Percentiles rank a stretch among this genome's conserved stretches.
Evolutionary conservation across 2,113 vertebrate species (phyloP).

Genomic region (Phyllostomus discolor): DNA sequence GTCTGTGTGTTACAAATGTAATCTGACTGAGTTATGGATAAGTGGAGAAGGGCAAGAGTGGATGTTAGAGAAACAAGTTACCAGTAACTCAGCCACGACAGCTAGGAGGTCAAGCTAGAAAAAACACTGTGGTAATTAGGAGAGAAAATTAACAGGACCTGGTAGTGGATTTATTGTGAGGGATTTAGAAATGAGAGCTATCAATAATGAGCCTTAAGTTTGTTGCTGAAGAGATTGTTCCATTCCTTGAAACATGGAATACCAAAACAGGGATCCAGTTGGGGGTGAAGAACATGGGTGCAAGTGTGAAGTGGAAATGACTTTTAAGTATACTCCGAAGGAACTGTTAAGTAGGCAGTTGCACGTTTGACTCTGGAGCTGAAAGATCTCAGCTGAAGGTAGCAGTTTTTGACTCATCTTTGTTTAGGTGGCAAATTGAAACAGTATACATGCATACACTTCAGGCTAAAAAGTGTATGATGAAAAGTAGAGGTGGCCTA

Average conservation of each 20-base stretch:
- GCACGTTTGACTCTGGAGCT: not conserved
- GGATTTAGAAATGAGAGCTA: not conserved
- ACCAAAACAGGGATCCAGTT: not conserved
- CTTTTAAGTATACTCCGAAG: not conserved
- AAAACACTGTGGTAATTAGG: not conserved
- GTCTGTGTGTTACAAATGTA: not conserved
- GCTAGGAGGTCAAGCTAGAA: not conserved
- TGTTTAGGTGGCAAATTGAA: slow-evolving; percentile 3
- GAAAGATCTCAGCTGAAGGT: not conserved
- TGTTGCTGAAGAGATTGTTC: not conserved
- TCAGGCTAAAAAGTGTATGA: not conserved
- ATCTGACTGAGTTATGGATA: not conserved
- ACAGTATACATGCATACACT: not conserved
- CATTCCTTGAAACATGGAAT: not conserved
- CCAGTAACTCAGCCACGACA: not conserved
- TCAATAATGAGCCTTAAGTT: not conserved
- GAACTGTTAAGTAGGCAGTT: not conserved
- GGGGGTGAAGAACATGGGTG: not conserved
- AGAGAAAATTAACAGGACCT: not conserved
- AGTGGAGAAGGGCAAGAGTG: not conserved
- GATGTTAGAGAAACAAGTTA: not conserved
- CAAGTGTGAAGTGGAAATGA: not conserved
- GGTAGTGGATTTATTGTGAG: not conserved
- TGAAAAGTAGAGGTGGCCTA: not conserved
- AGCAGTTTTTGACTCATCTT: not conserved